These are phyloP conservation scores for Myotis vivesi DNA, from an alignment of 2,797 vertebrate species.

Conservation along the genomic window DNA sequence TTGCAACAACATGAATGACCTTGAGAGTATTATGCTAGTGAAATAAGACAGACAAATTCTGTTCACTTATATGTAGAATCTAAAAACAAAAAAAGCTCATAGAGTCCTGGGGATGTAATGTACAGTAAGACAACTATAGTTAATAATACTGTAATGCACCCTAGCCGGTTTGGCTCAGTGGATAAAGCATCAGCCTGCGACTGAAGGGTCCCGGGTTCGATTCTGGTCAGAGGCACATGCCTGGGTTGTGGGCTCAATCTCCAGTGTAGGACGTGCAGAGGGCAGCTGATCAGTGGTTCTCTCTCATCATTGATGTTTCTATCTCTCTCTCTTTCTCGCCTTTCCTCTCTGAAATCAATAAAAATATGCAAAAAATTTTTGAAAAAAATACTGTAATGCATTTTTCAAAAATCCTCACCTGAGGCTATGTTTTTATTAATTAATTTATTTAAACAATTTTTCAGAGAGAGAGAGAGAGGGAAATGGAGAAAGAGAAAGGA, in stretches of 20 bases:
- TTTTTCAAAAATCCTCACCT: neutral
- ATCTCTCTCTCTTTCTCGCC: too few relatives aligned
- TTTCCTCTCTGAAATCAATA: too few relatives aligned
- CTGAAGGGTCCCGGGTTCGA: too few relatives aligned
- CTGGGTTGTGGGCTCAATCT: too few relatives aligned
- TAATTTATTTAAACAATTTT: too few relatives aligned
- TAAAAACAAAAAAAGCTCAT: neutral
- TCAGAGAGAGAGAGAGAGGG: neutral
- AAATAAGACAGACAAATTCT: neutral
- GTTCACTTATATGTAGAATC: neutral
- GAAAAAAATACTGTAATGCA: neutral
- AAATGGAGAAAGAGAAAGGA: neutral
- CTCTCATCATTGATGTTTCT: too few relatives aligned
- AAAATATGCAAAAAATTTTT: too few relatives aligned
- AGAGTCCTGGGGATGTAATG: neutral
- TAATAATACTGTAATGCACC: neutral
- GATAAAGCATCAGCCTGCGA: too few relatives aligned
- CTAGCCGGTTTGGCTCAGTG: too few relatives aligned
- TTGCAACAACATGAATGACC: neutral
- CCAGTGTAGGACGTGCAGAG: too few relatives aligned
- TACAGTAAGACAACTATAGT: neutral
- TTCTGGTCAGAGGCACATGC: too few relatives aligned
- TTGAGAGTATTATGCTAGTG: neutral
- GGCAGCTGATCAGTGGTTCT: too few relatives aligned
- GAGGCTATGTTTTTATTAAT: neutral